phyloP scores from a whole-genome alignment of 1,140 invertebrate species.

The Drosophila mayri region DNA sequence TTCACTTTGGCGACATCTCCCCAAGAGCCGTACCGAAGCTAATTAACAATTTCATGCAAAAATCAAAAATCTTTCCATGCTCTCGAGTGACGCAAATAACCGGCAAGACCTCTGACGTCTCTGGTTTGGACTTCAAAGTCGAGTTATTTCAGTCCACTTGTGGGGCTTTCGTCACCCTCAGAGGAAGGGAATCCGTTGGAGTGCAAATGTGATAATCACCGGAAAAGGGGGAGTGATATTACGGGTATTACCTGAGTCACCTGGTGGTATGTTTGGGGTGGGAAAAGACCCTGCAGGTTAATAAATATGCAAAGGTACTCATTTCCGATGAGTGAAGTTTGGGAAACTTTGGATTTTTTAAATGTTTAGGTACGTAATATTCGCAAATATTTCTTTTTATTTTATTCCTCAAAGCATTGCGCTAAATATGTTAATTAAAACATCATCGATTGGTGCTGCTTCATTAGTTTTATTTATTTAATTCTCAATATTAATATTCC shows the following conservation, averaged over 20 bases:
- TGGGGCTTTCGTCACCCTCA: conserved; percentile 1
- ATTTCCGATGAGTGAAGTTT: conserved; percentile 12
- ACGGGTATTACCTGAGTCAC: conserved; percentile 22
- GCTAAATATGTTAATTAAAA: conserved; percentile 18
- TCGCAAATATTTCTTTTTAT: not conserved
- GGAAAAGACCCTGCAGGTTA: conserved; percentile 12
- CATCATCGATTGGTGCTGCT: conserved; percentile 1
- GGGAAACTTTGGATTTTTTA: not conserved
- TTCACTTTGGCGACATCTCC: conserved; percentile 60
- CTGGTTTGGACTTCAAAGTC: conserved; percentile 1
- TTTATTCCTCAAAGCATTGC: not conserved
- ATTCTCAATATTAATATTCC: conserved; percentile 4
- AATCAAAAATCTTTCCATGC: conserved; percentile 46
- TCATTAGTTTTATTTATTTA: conserved; percentile 26
- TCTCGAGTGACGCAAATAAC: conserved; percentile 26
- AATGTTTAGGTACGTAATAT: not conserved
- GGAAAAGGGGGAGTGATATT: conserved; percentile 17
- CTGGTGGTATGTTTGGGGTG: not conserved
- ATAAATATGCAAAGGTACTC: conserved; percentile 11
- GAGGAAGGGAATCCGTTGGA: not conserved
- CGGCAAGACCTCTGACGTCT: conserved; percentile 28
- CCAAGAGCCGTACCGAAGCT: conserved; percentile 11
- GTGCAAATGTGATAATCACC: conserved; percentile 9
- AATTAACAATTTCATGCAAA: conserved; percentile 71
- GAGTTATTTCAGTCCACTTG: conserved; percentile 27